phyloP scores from a whole-genome alignment of 2,113 vertebrate genomes.

The Labeo rohita region DNA sequence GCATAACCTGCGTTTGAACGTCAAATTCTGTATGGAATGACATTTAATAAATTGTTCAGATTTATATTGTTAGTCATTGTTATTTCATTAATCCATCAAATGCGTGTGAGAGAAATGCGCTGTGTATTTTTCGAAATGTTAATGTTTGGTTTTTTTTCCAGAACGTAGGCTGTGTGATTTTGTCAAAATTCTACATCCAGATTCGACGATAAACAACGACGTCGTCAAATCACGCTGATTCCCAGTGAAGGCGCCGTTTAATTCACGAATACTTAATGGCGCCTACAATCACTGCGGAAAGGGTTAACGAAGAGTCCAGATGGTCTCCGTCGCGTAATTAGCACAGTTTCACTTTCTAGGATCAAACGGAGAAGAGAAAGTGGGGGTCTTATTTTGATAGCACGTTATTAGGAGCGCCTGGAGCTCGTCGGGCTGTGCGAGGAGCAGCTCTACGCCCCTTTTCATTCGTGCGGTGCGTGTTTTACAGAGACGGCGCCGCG shows the following conservation, averaged over 20 bases:
- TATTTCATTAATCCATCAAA: background rate
- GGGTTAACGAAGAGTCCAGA: constrained; percentile 67
- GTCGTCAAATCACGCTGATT: constrained; percentile 30
- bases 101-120: background rate
- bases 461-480: constrained; percentile 44
- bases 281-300: constrained; percentile 50
- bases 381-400: constrained; percentile 55
- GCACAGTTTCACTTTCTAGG: constrained; percentile 68
- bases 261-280: constrained; percentile 61
- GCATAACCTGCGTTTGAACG: background rate
- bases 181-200: constrained; percentile 8
- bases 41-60: constrained; percentile 4
- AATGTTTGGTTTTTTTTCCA: background rate
- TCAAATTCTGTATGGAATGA: background rate
- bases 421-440: constrained; percentile 17
- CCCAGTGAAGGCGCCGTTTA: constrained; percentile 53
- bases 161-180: background rate
- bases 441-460: constrained; percentile 28
- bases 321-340: constrained; percentile 65
- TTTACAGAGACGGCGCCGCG: constrained; percentile 57
- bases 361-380: constrained; percentile 62
- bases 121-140: background rate
- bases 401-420: constrained; percentile 38
- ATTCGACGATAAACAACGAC: constrained; percentile 23
- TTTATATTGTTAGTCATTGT: background rate